Conservation (phyloP, 2,888 invertebrate species). For the Ellobium chinense region DNA sequence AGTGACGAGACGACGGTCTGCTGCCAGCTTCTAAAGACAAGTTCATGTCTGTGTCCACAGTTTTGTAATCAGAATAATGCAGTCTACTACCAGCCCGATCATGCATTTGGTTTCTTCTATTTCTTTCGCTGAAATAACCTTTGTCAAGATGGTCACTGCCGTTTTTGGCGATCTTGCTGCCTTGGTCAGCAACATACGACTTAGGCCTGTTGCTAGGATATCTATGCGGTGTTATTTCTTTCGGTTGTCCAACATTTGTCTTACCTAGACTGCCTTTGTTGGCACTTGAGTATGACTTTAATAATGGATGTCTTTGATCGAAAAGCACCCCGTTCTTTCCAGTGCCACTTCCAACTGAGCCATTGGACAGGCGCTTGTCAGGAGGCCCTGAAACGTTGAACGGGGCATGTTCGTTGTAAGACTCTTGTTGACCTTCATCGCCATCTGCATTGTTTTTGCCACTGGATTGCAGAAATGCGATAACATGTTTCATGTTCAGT, state of each 20-base stretch:
- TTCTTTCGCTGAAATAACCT: background rate
- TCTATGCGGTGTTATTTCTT: background rate
- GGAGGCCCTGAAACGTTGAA: background rate
- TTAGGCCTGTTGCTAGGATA: background rate
- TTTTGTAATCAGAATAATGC: background rate
- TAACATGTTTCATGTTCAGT: slow-evolving; percentile 70
- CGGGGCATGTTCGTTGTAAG: background rate
- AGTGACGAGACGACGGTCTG: background rate
- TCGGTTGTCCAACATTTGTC: background rate
- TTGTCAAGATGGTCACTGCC: background rate
- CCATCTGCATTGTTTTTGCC: slow-evolving; percentile 9
- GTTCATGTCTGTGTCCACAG: background rate
- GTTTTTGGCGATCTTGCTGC: background rate
- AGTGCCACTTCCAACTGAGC: background rate
- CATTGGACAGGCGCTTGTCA: background rate
- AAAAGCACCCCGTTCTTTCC: background rate
- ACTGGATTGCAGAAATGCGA: slow-evolving; percentile 63
- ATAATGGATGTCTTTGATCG: background rate
- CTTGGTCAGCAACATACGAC: background rate
- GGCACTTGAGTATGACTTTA: background rate
- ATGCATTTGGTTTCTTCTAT: background rate
- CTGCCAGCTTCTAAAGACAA: background rate
- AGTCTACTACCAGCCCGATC: background rate
- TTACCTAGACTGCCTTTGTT: background rate
- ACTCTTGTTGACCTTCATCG: background rate